Base-by-base conservation (phyloP, 2,888 invertebrate species). In the Idaea straminata region DNA sequence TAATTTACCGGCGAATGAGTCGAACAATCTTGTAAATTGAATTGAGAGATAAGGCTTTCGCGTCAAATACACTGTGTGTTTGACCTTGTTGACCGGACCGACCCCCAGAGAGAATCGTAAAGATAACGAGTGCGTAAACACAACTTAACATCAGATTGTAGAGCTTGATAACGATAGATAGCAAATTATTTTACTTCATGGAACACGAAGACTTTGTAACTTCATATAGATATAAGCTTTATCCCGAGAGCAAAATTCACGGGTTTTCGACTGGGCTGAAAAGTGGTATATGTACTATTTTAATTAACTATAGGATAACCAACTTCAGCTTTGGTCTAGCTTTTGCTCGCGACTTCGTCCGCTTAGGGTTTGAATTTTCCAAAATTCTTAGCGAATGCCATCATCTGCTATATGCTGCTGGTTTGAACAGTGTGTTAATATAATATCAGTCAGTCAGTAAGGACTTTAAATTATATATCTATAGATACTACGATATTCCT, bases 1-100 rank as follows among this genome's bases (percentile, higher is more conserved):
- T 82, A 77, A 86, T 88, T 88, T 81, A 84, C 81, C 77, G 77
- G 81, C 83, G 80, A 84, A 86, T 85, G 83, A 81, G 83, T 75
- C 72, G 79, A 81, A 85, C 80, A 78, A 79, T 82, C 63, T 38
- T 87, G 86, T 88, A 88, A 88, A 89, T 88, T 88, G 84, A 89
- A 89, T 89, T 88, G 88, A 85, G 85, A 88, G 88, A 90, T 89
- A 89, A 87, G 82, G 80, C 80, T 81, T 84, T 85, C 72, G 82
- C 82, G 80, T 5, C 35, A 25, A 25, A 25, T 25, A 25, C 13
- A 61, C 57, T 63, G 61, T 63, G 77, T 73, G 77, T 80, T 83
- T 85, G 87, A 86, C 84, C 85, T 76, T 13, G 25, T 62, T 61
- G 61, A 64, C 38, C 73, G 66, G 72, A 72, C 73, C 79, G 78